Evolutionary conservation across 2,113 vertebrate species (phyloP), one percentile per base, ranked within the genome.

Genomic region (Saccopteryx bilineata): DNA sequence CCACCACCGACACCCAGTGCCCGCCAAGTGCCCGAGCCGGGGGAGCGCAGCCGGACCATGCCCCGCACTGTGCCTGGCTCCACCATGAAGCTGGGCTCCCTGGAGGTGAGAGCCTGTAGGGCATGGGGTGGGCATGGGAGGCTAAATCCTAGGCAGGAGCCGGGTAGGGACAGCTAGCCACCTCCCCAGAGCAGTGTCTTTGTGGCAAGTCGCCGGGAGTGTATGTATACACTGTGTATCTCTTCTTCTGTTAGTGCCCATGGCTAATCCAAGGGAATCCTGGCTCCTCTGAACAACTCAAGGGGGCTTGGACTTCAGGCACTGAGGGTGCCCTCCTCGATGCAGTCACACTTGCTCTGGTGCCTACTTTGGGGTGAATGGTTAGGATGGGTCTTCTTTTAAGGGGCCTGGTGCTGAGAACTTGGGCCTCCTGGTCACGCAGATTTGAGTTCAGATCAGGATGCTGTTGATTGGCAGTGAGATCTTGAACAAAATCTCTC

Each of bases 41-140:
- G 99, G 60, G 99, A 99, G 97, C 99, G 99, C 98, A 99, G 99
- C 98, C 99, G 99, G 97, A 99, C 99, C 98, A 99, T 99, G 98
- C 99, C 99, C 58, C 99, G 99, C 92, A 99, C 99, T 17, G 99
- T 99, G 95, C 99, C 99, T 0, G 99, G 99, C 97, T 99, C 99
- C 31, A 99, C 98, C 98, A 98, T 99, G 98, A 99, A 99, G 90
- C 99, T 99, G 98, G 99, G 99, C 97, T 99, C 99, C 50, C 98
- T 99, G 96, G 99, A 99, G 99, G 99, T 99, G 98, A 99, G 99
- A 98, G 83, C 19, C 93, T 24, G 14, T 9, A 7, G 65, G 60
- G 31, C n/a, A 7, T 0, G 95, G 90, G 76, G 31, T 8, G 19
- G 46, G 48, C 14, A 31, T 5, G 31, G 60, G 58, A 58, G 63